Evolutionary conservation across 1,140 invertebrate species (phyloP).

Genomic region (Tetranychus cinnabarinus): DNA sequence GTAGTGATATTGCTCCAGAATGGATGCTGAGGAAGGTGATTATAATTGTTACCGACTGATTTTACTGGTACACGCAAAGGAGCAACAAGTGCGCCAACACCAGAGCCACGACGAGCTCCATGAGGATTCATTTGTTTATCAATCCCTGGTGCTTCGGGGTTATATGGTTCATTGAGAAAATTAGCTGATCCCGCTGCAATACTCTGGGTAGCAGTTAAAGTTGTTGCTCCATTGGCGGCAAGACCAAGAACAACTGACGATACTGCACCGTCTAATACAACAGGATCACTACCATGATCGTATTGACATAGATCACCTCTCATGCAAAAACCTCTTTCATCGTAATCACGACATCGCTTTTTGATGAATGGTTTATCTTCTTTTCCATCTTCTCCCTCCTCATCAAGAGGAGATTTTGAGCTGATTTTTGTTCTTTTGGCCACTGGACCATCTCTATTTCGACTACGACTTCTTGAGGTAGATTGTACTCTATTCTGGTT

Average conservation of each 20-base stretch:
- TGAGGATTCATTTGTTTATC: conserved; percentile 2
- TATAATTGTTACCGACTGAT: background rate
- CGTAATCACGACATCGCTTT: conserved; percentile 26
- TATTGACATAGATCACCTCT: conserved; percentile 77
- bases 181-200: conserved; percentile 7
- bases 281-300: conserved; percentile 81
- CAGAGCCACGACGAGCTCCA: conserved; percentile 16
- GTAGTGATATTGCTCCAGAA: conserved; percentile 10
- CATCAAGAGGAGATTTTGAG: background rate
- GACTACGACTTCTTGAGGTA: background rate
- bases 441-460: background rate
- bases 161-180: conserved; percentile 34
- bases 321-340: conserved; percentile 78
- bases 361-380: background rate
- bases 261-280: conserved; percentile 43
- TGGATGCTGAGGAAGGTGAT: conserved; percentile 14
- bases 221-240: conserved; percentile 20
- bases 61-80: conserved; percentile 14
- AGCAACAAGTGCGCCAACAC: conserved; percentile 22
- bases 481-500: background rate
- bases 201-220: conserved; percentile 4
- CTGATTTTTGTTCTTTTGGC: background rate
- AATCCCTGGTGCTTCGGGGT: conserved; percentile 61
- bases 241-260: conserved; percentile 5
- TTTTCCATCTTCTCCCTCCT: background rate